phyloP scores from a whole-genome alignment of 2,888 invertebrate species.

The Pecten maximus region DNA sequence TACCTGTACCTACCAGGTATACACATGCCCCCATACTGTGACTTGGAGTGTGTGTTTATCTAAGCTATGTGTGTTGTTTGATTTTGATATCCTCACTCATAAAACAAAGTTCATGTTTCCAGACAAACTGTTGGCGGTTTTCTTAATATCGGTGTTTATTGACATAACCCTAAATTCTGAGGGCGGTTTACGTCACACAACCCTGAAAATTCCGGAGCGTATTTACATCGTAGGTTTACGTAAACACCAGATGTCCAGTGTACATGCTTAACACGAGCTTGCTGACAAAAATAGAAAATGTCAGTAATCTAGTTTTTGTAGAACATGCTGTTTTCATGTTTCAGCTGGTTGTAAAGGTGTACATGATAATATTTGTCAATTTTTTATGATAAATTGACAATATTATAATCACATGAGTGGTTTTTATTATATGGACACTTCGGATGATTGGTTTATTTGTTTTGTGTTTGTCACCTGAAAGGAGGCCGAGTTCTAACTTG shows the following conservation, averaged over 20 bases:
- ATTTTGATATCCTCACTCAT: not conserved
- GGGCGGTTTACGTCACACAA: constrained; percentile 5
- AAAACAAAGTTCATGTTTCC: constrained; percentile 1
- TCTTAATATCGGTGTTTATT: constrained; percentile 8
- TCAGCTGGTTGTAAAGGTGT: not conserved
- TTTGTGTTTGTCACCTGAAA: not conserved
- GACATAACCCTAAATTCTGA: constrained; percentile 7
- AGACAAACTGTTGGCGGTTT: not conserved
- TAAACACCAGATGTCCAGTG: not conserved
- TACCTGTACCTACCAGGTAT: constrained; percentile 15
- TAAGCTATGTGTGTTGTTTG: not conserved
- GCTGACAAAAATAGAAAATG: not conserved
- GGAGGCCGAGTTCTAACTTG: not conserved
- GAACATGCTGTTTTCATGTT: not conserved
- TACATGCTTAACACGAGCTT: not conserved
- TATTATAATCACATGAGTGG: too few relatives aligned
- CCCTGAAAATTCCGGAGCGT: not conserved
- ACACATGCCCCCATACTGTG: constrained; percentile 8
- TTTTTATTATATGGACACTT: too few relatives aligned
- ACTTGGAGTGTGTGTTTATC: not conserved
- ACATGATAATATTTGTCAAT: not conserved
- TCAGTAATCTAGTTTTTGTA: not conserved
- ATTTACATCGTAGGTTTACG: not conserved
- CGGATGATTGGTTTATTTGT: not conserved
- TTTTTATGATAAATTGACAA: not conserved